Conservation (phyloP, 2,113 vertebrate genomes). For the Myrmophylax atrothorax region DNA sequence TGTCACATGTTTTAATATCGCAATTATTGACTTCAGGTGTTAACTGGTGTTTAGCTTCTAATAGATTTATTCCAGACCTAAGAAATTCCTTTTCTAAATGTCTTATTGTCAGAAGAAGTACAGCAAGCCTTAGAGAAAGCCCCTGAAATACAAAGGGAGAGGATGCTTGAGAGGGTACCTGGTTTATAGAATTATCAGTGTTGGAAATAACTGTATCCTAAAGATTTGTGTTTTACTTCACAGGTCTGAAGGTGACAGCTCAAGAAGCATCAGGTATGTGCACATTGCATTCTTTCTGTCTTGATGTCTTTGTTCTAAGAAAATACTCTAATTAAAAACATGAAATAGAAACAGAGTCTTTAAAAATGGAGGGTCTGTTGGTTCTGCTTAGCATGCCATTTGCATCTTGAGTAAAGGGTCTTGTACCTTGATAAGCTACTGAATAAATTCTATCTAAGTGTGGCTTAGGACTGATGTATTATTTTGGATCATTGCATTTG, state of each 20-base stretch:
- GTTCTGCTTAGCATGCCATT: not conserved
- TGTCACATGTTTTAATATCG: not conserved
- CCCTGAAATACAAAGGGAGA: not conserved
- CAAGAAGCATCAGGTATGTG: slow-evolving; percentile 80
- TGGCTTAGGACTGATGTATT: not conserved
- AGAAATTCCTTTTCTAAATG: not conserved
- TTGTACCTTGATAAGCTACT: not conserved
- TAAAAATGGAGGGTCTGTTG: fast-evolving
- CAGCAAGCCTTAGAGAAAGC: not conserved
- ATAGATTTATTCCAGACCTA: not conserved
- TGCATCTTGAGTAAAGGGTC: not conserved
- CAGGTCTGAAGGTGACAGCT: slow-evolving; percentile 82
- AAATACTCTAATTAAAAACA: not conserved
- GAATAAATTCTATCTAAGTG: fast-evolving
- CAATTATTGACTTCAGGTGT: not conserved
- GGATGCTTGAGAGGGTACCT: not conserved
- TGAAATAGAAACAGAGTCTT: not conserved
- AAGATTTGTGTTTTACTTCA: slow-evolving; percentile 39
- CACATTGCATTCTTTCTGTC: not conserved
- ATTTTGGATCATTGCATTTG: not conserved
- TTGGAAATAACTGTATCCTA: not conserved
- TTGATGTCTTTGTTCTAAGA: not conserved
- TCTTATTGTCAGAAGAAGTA: not conserved
- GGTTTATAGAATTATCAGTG: not conserved
- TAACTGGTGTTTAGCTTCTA: not conserved